Conservation (phyloP, 2,797 vertebrate genomes). For the Emydoidea blandingii region DNA sequence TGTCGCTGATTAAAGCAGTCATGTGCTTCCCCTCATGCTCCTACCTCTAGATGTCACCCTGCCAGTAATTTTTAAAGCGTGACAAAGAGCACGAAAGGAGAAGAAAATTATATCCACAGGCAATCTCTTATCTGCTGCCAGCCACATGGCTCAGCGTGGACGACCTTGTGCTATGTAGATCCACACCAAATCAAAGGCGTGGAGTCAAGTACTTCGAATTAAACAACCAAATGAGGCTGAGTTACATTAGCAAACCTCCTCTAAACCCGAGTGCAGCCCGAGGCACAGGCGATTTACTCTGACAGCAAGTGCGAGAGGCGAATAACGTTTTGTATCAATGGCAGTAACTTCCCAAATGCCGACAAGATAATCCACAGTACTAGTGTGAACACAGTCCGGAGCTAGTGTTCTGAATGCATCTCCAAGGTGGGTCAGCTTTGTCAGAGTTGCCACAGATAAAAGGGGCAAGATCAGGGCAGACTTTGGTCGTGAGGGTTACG, state of each 20-base stretch:
- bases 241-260: not conserved
- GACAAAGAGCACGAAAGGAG: fast-evolving
- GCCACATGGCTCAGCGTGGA: not conserved
- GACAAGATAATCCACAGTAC: not conserved
- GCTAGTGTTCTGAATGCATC: not conserved
- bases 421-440: not conserved
- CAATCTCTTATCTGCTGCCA: not conserved
- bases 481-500: not conserved
- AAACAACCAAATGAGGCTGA: not conserved
- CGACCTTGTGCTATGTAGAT: not conserved
- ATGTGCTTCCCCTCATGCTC: not conserved
- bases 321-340: not conserved
- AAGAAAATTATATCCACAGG: not conserved
- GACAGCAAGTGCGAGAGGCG: not conserved
- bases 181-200: not conserved
- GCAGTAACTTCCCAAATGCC: not conserved
- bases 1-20: not conserved
- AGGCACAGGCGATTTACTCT: not conserved
- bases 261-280: not conserved
- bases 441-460: fast-evolving
- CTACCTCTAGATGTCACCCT: slow-evolving; percentile 34
- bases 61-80: fast-evolving
- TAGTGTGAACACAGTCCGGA: not conserved
- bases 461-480: fast-evolving
- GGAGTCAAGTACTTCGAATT: not conserved